Base-by-base conservation (phyloP, 2,797 vertebrate species). In the Merluccius polli region DNA sequence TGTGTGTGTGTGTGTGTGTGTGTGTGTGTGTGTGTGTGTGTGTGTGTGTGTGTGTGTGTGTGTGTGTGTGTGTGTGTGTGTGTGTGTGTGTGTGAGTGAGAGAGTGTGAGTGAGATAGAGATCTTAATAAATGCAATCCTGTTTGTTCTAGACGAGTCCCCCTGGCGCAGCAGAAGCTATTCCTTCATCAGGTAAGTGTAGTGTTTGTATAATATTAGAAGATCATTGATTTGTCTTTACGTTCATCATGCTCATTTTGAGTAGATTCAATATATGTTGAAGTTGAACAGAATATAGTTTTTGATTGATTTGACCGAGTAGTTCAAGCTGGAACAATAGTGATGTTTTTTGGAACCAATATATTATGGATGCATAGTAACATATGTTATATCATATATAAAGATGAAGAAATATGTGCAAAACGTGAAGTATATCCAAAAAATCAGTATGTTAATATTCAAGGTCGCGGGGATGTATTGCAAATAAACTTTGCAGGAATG, bases 161-260 rank as follows among this genome's bases (percentile, higher is more conserved):
- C 93, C 90, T 91, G 94, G 93, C 83, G 90, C 93, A 80, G 92
- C 92, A 78, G 93, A 94, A 79, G 83, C 90, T 0, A 83, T 96
- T 63, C 96, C 98, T 11, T 81, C 85, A 0, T 94, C 96, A 86
- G 97, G 97, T 98, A 92, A 69, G 30, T 32, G 1, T 0, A 11
- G 35, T 81, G 74, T 38, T 21, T 41, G 32, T 12, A 63, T 76
- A 0, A 38, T 73, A 31, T 13, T 21, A 63, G 31, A 33, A 5
- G 73, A 63, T 15, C 52, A 32, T 33, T 63, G 30, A 73, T 32
- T 15, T 16, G 52, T 73, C 75, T 10, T 70, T 77, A 32, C 10
- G 33, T 73, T 68, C 29, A 38, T 73, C 21, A 31, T 77, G n/a
- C 30, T n/a, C 29, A 27, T 0, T 63, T 38, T 59, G n/a, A 59